Evolutionary conservation across 2,888 invertebrate species (phyloP).

Genomic region (Trachelus stipa): DNA sequence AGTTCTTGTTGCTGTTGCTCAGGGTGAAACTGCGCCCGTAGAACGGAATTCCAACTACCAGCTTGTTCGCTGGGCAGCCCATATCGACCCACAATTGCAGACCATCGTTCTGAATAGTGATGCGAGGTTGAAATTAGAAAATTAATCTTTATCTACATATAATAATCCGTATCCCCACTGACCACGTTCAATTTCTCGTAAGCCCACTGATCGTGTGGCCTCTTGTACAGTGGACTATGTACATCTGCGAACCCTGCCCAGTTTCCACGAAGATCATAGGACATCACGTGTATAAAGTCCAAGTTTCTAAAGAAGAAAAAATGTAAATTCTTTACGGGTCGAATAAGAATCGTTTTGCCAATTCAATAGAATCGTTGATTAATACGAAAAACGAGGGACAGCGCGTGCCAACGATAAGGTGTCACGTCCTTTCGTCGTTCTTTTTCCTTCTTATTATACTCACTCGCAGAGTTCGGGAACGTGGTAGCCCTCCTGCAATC

Average conservation of each 20-base stretch:
- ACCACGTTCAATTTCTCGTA: conserved; percentile 92
- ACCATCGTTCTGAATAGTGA: conserved; percentile 79
- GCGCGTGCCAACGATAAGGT: not conserved
- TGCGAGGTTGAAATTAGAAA: not conserved
- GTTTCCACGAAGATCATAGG: conserved; percentile 87
- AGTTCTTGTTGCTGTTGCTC: conserved; percentile 84
- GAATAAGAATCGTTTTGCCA: not conserved
- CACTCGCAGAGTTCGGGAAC: conserved; percentile 90
- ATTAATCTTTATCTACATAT: not conserved
- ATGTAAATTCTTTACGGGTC: not conserved
- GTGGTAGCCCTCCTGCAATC: conserved; percentile 90
- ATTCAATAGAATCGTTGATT: not conserved
- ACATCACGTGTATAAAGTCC: conserved; percentile 88
- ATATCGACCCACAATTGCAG: conserved; percentile 88
- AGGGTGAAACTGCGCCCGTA: conserved; percentile 89
- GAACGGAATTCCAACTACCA: conserved; percentile 90
- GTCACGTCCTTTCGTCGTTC: not conserved
- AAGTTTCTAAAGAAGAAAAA: conserved; percentile 70
- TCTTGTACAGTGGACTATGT: conserved; percentile 86
- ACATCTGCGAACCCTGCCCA: conserved; percentile 94
- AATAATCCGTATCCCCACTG: conserved; percentile 59
- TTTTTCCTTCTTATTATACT: conserved; percentile 57
- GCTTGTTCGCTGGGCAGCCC: conserved; percentile 87
- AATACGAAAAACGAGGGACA: not conserved
- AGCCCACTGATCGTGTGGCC: conserved; percentile 89